These are phyloP conservation scores for Tinea trinotella DNA, from an alignment of 2,888 invertebrate species.

Conservation along the genomic window DNA sequence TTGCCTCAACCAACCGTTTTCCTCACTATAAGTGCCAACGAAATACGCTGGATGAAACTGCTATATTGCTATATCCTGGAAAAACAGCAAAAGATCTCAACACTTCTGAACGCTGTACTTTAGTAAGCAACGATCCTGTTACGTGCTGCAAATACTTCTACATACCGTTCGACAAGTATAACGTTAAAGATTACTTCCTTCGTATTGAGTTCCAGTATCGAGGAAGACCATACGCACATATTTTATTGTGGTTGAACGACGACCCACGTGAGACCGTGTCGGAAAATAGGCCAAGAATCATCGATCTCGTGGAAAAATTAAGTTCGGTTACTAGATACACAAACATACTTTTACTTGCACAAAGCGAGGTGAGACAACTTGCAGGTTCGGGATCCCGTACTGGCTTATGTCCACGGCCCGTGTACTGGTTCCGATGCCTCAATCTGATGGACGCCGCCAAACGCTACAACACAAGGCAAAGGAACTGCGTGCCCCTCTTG, in stretches of 20 bases:
- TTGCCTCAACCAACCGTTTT: slow-evolving; percentile 29
- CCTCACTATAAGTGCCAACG: slow-evolving; percentile 40
- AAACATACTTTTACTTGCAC: slow-evolving; percentile 33
- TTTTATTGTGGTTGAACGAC: slow-evolving; percentile 40
- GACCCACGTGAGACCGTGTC: slow-evolving; percentile 34
- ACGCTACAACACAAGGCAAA: slow-evolving; percentile 29
- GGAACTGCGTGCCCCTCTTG: slow-evolving; percentile 29
- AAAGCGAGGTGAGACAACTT: slow-evolving; percentile 31
- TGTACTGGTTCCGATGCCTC: slow-evolving; percentile 33
- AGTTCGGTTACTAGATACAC: slow-evolving; percentile 32
- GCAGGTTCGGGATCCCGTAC: slow-evolving; percentile 34
- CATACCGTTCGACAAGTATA: slow-evolving; percentile 35
- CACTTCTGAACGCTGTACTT: slow-evolving; percentile 26
- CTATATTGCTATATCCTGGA: slow-evolving; percentile 30
- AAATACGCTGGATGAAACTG: slow-evolving; percentile 36
- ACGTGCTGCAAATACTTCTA: slow-evolving; percentile 33
- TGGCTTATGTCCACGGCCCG: slow-evolving; percentile 33
- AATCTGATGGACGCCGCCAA: slow-evolving; percentile 30
- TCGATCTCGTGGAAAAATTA: slow-evolving; percentile 33
- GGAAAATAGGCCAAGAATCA: slow-evolving; percentile 33
- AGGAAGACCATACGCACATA: slow-evolving; percentile 42
- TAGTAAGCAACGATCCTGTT: slow-evolving; percentile 32
- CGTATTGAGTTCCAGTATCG: slow-evolving; percentile 41
- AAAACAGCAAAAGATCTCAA: slow-evolving; percentile 27
- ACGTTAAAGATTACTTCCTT: slow-evolving; percentile 34